These are phyloP conservation scores for Eurypyga helias DNA, from an alignment of 2,113 vertebrate genomes.

Conservation along the genomic window DNA sequence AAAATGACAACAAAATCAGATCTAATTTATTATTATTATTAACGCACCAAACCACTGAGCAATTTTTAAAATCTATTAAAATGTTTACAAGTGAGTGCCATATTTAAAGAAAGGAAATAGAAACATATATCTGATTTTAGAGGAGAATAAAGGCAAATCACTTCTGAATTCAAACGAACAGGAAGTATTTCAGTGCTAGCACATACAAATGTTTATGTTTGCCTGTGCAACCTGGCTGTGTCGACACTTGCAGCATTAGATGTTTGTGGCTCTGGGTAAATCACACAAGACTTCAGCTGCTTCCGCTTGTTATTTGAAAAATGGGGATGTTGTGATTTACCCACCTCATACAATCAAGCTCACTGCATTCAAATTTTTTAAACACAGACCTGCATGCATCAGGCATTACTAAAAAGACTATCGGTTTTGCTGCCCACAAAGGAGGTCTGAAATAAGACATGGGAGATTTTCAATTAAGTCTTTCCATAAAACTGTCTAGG, in stretches of 20 bases:
- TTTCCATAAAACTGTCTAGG: not conserved
- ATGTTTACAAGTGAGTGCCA: not conserved
- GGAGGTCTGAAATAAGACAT: not conserved
- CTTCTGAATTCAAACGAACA: not conserved
- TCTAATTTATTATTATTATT: not conserved
- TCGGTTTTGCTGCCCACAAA: not conserved
- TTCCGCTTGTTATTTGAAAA: not conserved
- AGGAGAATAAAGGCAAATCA: not conserved
- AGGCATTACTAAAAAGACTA: not conserved
- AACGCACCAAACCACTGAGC: not conserved
- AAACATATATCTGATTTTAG: not conserved
- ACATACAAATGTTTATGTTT: not conserved
- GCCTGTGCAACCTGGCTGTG: not conserved
- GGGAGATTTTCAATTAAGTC: not conserved
- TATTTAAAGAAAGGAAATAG: not conserved
- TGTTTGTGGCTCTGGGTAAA: not conserved
- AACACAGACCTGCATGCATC: not conserved
- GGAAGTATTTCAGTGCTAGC: not conserved
- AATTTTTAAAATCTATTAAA: not conserved
- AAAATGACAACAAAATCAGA: not conserved
- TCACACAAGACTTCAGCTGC: not conserved
- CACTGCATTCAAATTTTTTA: not conserved
- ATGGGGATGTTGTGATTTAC: not conserved
- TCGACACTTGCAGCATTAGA: not conserved
- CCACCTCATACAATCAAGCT: not conserved